phyloP scores from a whole-genome alignment of 2,888 invertebrate genomes.

The Busseola fusca region DNA sequence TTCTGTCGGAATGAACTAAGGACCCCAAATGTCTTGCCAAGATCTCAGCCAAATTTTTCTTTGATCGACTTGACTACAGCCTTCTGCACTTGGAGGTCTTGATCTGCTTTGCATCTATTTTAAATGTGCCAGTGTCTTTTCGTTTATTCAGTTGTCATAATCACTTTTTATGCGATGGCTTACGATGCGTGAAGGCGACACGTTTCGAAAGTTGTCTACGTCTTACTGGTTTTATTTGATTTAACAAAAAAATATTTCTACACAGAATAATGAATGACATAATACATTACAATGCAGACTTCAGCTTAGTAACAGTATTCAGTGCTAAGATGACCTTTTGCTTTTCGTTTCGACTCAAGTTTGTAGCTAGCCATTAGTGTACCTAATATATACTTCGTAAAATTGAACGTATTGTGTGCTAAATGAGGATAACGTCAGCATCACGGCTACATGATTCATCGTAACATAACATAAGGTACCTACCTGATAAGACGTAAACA shows the following conservation, averaged over 20 bases:
- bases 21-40: not conserved
- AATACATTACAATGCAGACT: slow-evolving; percentile 12
- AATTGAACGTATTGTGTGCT: slow-evolving; percentile 27
- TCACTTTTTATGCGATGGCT: slow-evolving; percentile 43
- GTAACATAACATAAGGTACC: slow-evolving; percentile 33
- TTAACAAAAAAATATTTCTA: slow-evolving; percentile 8
- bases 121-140: slow-evolving; percentile 20
- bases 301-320: slow-evolving; percentile 10
- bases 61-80: not conserved
- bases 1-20: not conserved
- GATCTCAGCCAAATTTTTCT: not conserved
- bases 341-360: slow-evolving; percentile 14
- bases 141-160: slow-evolving; percentile 23
- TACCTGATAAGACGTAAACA: slow-evolving; percentile 38
- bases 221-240: slow-evolving; percentile 31
- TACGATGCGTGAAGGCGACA: slow-evolving; percentile 55
- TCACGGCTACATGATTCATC: slow-evolving; percentile 46
- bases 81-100: not conserved
- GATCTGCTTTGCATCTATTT: not conserved
- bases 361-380: slow-evolving; percentile 1
- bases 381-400: slow-evolving; percentile 25
- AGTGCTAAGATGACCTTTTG: slow-evolving; percentile 10
- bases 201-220: slow-evolving; percentile 45
- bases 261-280: slow-evolving; percentile 7
- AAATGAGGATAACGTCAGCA: slow-evolving; percentile 49